Evolutionary conservation across 2,113 vertebrate species (phyloP).

Genomic region (Tinamus guttatus): DNA sequence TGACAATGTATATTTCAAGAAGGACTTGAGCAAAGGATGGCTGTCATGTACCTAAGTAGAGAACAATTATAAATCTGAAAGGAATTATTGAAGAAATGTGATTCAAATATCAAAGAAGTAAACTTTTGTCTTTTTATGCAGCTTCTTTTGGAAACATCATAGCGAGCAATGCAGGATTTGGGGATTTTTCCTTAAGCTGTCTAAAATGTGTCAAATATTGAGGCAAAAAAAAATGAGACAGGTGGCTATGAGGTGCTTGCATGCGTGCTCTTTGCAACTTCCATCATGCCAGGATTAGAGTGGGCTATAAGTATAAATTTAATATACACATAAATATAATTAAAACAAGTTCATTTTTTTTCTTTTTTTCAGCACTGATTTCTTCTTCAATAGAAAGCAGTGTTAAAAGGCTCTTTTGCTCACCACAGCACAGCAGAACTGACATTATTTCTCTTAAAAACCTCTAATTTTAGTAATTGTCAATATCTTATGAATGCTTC

Average conservation of each 20-base stretch:
- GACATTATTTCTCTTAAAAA: neutral
- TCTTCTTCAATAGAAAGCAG: accelerated
- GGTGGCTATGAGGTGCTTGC: neutral
- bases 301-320: too few relatives aligned
- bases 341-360: neutral
- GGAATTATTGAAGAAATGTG: neutral
- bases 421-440: neutral
- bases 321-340: too few relatives aligned
- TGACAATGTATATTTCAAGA: neutral
- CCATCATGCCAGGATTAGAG: neutral
- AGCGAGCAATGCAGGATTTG: neutral
- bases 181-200: neutral
- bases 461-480: neutral
- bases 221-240: neutral
- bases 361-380: neutral
- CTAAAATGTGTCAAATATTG: neutral
- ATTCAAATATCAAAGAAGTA: neutral
- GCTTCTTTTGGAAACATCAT: neutral
- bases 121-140: neutral
- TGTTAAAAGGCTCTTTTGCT: neutral
- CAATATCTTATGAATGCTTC: neutral
- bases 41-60: neutral
- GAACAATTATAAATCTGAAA: neutral
- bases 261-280: accelerated
- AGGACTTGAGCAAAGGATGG: neutral